These are phyloP conservation scores for Gorsachius goisagi DNA, from an alignment of 2,113 vertebrate species.

Conservation along the genomic window DNA sequence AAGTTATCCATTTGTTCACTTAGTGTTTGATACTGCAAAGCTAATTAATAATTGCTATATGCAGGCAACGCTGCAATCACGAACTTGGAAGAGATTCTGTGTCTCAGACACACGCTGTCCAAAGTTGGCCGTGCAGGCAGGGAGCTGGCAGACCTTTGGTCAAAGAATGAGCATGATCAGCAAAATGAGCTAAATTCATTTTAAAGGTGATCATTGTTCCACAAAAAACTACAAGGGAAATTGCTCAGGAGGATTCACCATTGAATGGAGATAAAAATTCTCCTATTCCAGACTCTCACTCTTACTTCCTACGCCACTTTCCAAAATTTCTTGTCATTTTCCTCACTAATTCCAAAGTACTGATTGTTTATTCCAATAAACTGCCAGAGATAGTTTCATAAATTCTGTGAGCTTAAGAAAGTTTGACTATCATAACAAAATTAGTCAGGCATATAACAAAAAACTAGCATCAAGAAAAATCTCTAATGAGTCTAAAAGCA, in stretches of 20 bases:
- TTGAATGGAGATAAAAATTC: not conserved
- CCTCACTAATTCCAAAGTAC: not conserved
- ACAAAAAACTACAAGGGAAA: not conserved
- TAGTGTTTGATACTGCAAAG: not conserved
- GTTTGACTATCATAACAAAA: not conserved
- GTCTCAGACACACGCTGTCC: not conserved
- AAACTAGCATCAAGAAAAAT: not conserved
- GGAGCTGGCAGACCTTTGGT: conserved; percentile 1
- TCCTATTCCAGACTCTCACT: not conserved
- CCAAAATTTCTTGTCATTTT: not conserved
- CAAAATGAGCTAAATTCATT: not conserved
- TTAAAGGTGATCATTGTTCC: not conserved
- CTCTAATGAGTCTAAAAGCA: not conserved
- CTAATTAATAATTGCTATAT: not conserved
- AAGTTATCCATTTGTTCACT: not conserved
- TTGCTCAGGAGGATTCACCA: not conserved
- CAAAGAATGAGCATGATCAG: not conserved
- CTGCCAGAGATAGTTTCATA: not conserved
- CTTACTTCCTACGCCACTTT: not conserved
- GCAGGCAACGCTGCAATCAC: not conserved
- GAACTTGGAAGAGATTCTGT: not conserved
- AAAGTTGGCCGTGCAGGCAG: not conserved
- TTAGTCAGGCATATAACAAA: not conserved
- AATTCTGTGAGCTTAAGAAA: not conserved
- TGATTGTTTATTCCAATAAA: not conserved